Evolutionary conservation across 2,113 vertebrate species (phyloP).

Genomic region (Albula goreensis): DNA sequence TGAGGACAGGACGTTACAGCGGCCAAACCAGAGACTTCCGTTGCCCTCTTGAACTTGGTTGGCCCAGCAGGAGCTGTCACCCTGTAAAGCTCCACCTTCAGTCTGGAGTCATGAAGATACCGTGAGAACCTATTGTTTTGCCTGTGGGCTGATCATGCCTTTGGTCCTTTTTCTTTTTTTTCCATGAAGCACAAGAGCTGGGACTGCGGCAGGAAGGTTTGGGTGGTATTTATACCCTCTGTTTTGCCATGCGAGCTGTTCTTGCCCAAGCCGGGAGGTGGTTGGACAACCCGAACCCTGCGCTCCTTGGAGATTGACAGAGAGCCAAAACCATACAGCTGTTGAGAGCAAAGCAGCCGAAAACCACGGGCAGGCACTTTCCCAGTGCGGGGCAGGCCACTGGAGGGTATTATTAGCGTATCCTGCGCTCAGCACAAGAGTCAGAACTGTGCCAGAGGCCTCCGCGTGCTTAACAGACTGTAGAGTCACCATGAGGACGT

Average conservation of each 20-base stretch:
- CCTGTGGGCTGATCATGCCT: background rate
- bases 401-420: slow-evolving; percentile 48
- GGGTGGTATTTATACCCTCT: slow-evolving; percentile 52
- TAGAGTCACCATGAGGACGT: background rate
- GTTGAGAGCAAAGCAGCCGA: slow-evolving; percentile 42
- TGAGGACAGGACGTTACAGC: background rate
- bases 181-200: slow-evolving; percentile 47
- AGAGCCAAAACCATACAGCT: slow-evolving; percentile 58
- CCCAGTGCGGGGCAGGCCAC: slow-evolving; percentile 43
- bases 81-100: background rate
- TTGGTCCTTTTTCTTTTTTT: slow-evolving; percentile 36
- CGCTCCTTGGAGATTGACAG: slow-evolving; percentile 51
- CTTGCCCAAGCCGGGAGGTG: slow-evolving; percentile 57
- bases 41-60: background rate
- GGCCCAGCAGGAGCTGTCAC: background rate
- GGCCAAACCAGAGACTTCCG: background rate
- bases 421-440: slow-evolving; percentile 39
- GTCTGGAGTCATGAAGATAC: background rate
- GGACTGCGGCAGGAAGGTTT: slow-evolving; percentile 43
- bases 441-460: background rate
- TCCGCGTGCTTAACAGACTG: background rate
- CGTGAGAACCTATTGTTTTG: slow-evolving; percentile 8
- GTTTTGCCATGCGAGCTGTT: slow-evolving; percentile 55
- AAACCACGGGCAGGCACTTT: slow-evolving; percentile 47
- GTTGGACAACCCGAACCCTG: slow-evolving; percentile 52